Base-by-base conservation (phyloP, 1,140 invertebrate genomes). In the Mactra quadrangularis region DNA sequence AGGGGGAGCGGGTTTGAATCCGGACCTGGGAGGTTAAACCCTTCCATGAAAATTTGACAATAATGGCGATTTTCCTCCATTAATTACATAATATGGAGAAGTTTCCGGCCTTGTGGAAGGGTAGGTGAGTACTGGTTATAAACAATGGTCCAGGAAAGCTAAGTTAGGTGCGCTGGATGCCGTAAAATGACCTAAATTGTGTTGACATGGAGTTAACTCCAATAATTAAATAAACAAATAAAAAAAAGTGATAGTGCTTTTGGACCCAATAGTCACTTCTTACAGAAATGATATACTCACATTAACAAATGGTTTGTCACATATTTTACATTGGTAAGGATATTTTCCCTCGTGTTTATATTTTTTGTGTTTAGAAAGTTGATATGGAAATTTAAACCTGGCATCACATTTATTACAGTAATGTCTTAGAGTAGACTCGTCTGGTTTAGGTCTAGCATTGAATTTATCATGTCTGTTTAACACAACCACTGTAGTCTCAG, bases 311-410 rank as follows among this genome's bases (percentile, higher is more conserved):
- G 71, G 71, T 55, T 75, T 75, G 22, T 19, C 38, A 53, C 71
- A 75, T 22, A 59, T 19, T 15, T 75, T 29, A 75, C 71, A 75
- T 2, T 57, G 31, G 31, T 75, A 75, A 41, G 71, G 71, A 38
- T 75, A 75, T 22, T 75, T 57, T 22, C 71, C 71, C 29, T 75
- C 71, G 29, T 75, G 71, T 59, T 59, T 75, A 17, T 41, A 29
- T 15, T 59, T 75, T 27, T 45, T 75, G 29, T 75, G 71, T 22
- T 53, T 31, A 9, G 22, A 7, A 31, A 75, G 33, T 50, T 75
- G 71, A 22, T 59, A 75, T 29, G 71, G 71, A 29, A 38, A 75
- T 29, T 59, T 52, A 22, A 75, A 75, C 9, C 31, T 53, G 13
- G 38, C 35, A 0, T 75, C 71, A 59, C 71, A 75, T 19, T 59